phyloP scores from a whole-genome alignment of 2,113 vertebrate species.

The Cyanoramphus novaezelandiae region DNA sequence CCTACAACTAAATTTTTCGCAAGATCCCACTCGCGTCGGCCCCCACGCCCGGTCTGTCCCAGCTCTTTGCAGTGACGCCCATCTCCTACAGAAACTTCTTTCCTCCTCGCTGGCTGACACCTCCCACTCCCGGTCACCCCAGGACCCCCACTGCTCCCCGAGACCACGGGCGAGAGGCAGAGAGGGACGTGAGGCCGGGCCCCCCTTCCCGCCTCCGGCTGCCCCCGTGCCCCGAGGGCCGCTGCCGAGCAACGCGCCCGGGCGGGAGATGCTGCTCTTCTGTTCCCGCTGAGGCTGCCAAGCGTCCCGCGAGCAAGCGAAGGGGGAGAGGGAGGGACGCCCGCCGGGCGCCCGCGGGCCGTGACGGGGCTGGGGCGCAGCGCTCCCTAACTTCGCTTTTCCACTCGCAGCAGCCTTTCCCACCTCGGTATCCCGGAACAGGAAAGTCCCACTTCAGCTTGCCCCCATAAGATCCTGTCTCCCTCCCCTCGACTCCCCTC shows the following conservation, averaged over 20 bases:
- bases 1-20: background rate
- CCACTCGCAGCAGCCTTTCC: background rate
- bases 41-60: background rate
- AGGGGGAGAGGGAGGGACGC: background rate
- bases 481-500: constrained; percentile 7
- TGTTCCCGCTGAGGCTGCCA: background rate
- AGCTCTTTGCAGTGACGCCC: background rate
- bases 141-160: background rate
- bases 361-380: background rate
- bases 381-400: background rate
- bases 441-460: constrained; percentile 53
- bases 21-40: background rate
- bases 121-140: too few relatives aligned
- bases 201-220: background rate
- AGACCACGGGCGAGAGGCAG: background rate
- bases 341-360: background rate
- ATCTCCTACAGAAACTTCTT: background rate
- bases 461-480: constrained; percentile 58
- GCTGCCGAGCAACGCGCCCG: background rate
- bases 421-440: constrained; percentile 55
- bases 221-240: background rate
- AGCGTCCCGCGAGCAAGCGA: background rate
- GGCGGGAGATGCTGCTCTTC: background rate
- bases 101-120: background rate
- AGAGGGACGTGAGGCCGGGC: background rate